Percentiles rank a stretch among this genome's conserved stretches.
Evolutionary conservation across 2,888 invertebrate genomes (phyloP).

Genomic region (Ariolimax columbianus): DNA sequence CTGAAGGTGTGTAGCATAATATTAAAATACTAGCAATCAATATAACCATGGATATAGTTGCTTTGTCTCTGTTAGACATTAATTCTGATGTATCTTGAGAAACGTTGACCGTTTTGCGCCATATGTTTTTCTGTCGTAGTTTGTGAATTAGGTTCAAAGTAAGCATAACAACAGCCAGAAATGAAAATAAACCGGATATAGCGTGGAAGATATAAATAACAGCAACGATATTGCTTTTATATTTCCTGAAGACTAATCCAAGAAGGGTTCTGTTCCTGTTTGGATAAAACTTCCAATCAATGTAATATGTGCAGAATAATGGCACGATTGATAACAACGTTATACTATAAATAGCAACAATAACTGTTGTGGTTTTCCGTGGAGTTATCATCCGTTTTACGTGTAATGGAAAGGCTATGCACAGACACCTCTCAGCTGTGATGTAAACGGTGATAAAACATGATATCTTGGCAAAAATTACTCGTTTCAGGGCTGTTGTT

Average conservation of each 20-base stretch:
- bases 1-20: not conserved
- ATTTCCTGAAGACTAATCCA: not conserved
- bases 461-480: not conserved
- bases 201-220: not conserved
- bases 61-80: not conserved
- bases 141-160: not conserved
- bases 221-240: no score
- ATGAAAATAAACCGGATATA: not conserved
- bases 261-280: not conserved
- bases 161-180: not conserved
- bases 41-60: not conserved
- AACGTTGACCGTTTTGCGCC: not conserved
- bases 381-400: slow-evolving; percentile 21
- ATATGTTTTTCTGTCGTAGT: not conserved
- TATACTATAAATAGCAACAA: not conserved
- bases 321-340: not conserved
- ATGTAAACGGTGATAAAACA: slow-evolving; percentile 11
- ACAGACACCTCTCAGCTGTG: slow-evolving; percentile 9
- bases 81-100: not conserved
- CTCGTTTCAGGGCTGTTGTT: not conserved
- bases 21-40: slow-evolving; percentile 10
- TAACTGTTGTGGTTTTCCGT: not conserved
- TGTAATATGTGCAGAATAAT: not conserved
- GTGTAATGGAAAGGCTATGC: slow-evolving; percentile 15
- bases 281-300: slow-evolving; percentile 13